Base-by-base conservation (phyloP, 2,888 invertebrate species). In the Caenorhabditis sp. region DNA sequence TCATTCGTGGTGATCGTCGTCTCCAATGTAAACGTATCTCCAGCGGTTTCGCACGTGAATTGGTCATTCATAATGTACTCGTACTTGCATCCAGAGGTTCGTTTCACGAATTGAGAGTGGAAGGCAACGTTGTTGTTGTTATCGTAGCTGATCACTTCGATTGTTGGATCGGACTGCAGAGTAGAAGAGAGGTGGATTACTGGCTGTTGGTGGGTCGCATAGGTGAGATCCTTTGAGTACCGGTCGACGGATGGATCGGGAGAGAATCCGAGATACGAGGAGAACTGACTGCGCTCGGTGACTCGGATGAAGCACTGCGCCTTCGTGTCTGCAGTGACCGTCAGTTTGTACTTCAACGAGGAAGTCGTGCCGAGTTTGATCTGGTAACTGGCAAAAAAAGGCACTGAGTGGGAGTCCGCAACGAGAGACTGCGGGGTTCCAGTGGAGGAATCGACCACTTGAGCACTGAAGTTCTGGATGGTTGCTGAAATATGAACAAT, bases 251-350 rank as follows among this genome's bases (percentile, higher is more conserved):
- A 75, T 35, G 81, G 81, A 59, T 79, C 71, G 1, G 78, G 68
- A n/a, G 81, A 76, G 62, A 81, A 81, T 52, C 78, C 78, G 20
- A 81, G 39, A 39, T 78, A 77, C 7, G 65, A 63, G 7, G 78
- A 55, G 55, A 76, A 72, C 22, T 71, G 70, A 39, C 75, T 78
- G 24, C 59, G 39, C 20, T 80, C 80, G 2, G 70, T 56, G 9
- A 80, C 43, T 58, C 73, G 37, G 11, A 76, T 30, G 41, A 52
- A 70, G 32, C 76, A 76, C 13, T 58, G 45, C 1, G 30, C 68
- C 6, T 52, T 43, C 6, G 26, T 9, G 1, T 11, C 32, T n/a
- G 50, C 11, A 1, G 50, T 13, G 11, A 48, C 43, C 0, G 35
- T 58, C 22, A 72, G 6, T 11, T 43, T 27, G 24, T 56, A 76